A percentile compares a stretch with the other conserved stretches of the same genome.
phyloP scores from a whole-genome alignment of 2,113 vertebrate genomes.

The Charadrius vociferus region DNA sequence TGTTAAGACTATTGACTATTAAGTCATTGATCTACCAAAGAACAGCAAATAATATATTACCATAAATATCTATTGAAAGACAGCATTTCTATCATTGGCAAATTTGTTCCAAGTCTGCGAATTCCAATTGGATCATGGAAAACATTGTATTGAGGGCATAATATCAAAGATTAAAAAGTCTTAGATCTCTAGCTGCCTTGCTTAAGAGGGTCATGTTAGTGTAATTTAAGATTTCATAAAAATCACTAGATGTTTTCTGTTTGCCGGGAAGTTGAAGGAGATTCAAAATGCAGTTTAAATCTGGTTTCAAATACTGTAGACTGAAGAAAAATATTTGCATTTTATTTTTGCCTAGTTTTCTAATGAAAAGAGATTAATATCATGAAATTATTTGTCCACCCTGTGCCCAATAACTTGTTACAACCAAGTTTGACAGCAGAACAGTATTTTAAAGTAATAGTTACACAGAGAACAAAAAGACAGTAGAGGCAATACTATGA shows the following conservation, averaged over 20 bases:
- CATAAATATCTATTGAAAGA: neutral
- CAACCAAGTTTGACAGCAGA: neutral
- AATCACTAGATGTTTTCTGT: neutral
- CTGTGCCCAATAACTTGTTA: neutral
- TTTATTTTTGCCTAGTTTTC: neutral
- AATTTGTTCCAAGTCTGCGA: neutral
- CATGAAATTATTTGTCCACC: neutral
- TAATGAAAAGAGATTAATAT: neutral
- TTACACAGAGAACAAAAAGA: neutral
- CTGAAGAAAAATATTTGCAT: neutral
- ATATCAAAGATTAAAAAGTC: neutral
- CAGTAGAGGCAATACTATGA: neutral
- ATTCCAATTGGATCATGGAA: neutral
- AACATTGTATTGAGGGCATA: neutral
- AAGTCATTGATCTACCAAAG: neutral
- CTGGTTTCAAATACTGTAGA: neutral
- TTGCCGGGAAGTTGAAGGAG: neutral
- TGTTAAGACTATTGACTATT: neutral
- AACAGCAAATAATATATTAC: neutral
- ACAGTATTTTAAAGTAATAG: neutral
- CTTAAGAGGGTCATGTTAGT: neutral
- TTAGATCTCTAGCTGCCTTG: neutral
- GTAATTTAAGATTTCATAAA: neutral
- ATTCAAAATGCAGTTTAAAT: neutral
- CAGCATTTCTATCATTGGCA: neutral